A percentile compares a stretch with the other conserved stretches of the same genome.
Conservation (phyloP, 1,140 invertebrate genomes). For the Idris sp. region DNA sequence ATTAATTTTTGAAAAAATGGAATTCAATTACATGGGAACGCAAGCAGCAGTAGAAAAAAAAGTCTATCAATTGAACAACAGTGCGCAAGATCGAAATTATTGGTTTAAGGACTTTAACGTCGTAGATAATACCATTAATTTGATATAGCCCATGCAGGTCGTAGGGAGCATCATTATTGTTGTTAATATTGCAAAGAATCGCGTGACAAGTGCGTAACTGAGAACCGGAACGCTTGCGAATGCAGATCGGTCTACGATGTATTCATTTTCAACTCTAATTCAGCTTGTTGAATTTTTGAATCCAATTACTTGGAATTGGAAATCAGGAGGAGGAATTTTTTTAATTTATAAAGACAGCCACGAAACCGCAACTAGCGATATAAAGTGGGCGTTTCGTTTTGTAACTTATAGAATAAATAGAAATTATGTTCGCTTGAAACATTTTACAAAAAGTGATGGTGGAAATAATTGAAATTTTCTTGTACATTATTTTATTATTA, state of each 20-base stretch:
- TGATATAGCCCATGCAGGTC: conserved; percentile 45
- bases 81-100: conserved; percentile 57
- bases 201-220: conserved; percentile 63
- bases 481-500: too few relatives aligned
- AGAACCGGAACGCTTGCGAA: conserved; percentile 40
- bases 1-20: too few relatives aligned
- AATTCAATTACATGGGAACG: conserved; percentile 54
- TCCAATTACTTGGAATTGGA: conserved; percentile 25
- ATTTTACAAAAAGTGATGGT: neutral
- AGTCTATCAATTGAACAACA: conserved; percentile 47
- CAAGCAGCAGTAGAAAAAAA: conserved; percentile 42
- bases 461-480: neutral
- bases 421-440: conserved; percentile 19
- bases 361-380: conserved; percentile 9
- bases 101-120: conserved; percentile 56
- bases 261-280: conserved; percentile 35
- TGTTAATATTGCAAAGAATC: conserved; percentile 61
- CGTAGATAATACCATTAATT: conserved; percentile 61
- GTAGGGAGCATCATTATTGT: conserved; percentile 54
- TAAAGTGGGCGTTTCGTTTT: conserved; percentile 11
- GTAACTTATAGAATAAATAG: conserved; percentile 21
- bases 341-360: conserved; percentile 12
- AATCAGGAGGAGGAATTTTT: conserved; percentile 5
- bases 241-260: conserved; percentile 14
- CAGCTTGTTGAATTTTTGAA: conserved; percentile 46